A percentile compares a stretch with the other conserved stretches of the same genome.
phyloP scores from a whole-genome alignment of 2,888 invertebrate genomes.

The Patella ulyssiponensis region DNA sequence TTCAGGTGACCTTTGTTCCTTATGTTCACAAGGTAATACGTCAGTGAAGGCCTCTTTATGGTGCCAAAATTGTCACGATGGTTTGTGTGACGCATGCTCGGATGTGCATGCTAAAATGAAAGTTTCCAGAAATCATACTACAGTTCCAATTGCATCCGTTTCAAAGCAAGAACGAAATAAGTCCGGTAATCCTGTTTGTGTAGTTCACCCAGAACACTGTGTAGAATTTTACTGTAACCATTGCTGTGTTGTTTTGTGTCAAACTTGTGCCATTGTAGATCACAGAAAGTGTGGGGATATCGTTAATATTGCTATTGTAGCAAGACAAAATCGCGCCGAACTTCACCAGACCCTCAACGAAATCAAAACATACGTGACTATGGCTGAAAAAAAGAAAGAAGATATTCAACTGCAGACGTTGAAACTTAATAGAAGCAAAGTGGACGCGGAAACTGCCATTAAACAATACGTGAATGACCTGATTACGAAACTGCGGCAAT shows the following conservation, averaged over 20 bases:
- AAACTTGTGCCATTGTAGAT: neutral
- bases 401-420: neutral
- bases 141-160: neutral
- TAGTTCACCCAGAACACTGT: neutral
- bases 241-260: neutral
- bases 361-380: neutral
- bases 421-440: neutral
- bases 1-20: neutral
- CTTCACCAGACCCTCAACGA: neutral
- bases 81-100: neutral
- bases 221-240: slow-evolving; percentile 2
- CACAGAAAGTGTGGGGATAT: neutral
- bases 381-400: neutral
- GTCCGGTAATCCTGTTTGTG: neutral
- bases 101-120: neutral
- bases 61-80: slow-evolving; percentile 6
- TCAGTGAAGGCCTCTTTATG: neutral
- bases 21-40: neutral
- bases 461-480: neutral
- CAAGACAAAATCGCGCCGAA: neutral
- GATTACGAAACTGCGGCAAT: neutral
- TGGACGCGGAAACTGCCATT: neutral
- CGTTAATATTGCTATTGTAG: neutral
- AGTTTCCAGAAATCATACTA: neutral
- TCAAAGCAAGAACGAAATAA: neutral